These are phyloP conservation scores for Echiichthys vipera DNA, from an alignment of 2,797 vertebrate species.

Conservation along the genomic window DNA sequence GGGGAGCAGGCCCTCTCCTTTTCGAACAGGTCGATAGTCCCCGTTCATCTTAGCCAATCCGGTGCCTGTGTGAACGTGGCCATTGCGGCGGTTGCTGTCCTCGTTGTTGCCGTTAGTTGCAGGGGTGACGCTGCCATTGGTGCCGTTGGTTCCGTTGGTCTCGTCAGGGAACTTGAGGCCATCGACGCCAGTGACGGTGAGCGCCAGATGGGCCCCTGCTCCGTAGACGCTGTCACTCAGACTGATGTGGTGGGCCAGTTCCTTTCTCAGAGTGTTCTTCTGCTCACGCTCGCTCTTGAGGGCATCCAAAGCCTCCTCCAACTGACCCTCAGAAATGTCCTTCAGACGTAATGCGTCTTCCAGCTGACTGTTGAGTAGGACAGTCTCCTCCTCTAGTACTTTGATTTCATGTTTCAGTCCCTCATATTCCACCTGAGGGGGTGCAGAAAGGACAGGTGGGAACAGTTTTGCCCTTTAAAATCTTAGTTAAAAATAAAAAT, in stretches of 20 bases:
- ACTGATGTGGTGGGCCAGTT: conserved; percentile 93
- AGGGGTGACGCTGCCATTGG: conserved; percentile 47
- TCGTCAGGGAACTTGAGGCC: conserved; percentile 94
- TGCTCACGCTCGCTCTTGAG: conserved; percentile 97
- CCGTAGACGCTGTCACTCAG: conserved; percentile 92
- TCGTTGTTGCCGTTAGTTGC: conserved; percentile 88
- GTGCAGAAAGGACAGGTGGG: background rate
- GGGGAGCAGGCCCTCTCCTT: conserved; percentile 90
- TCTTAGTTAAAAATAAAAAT: background rate
- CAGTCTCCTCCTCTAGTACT: conserved; percentile 95
- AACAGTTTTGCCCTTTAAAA: background rate
- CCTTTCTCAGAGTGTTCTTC: conserved; percentile 96
- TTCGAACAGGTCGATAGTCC: conserved; percentile 88
- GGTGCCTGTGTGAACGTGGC: conserved; percentile 86
- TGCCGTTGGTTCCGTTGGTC: conserved; percentile 62
- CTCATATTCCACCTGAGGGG: conserved; percentile 95
- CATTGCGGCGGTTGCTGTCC: conserved; percentile 90
- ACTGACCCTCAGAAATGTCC: conserved; percentile 94
- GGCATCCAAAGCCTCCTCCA: conserved; percentile 96
- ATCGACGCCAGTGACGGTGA: conserved; percentile 91
- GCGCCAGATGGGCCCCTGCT: conserved; percentile 88
- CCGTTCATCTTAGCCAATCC: conserved; percentile 88
- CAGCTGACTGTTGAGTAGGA: conserved; percentile 97
- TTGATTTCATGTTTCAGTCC: conserved; percentile 99
- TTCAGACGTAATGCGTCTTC: conserved; percentile 96